phyloP scores from a whole-genome alignment of 2,888 invertebrate genomes.

The Malthinus seriepunctatus region DNA sequence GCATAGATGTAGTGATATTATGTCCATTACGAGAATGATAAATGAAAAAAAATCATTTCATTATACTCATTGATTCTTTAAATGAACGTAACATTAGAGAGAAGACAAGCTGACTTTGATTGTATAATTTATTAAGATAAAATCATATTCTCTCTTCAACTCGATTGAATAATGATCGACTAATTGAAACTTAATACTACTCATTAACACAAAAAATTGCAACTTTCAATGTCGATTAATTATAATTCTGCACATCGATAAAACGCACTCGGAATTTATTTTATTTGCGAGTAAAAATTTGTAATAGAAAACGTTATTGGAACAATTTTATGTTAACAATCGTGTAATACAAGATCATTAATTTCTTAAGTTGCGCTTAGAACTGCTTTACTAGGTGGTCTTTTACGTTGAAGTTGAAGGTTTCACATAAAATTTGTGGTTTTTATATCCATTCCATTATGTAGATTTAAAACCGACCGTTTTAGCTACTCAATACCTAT shows the following conservation, averaged over 20 bases:
- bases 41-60: slow-evolving; percentile 35
- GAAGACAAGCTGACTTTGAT: neutral
- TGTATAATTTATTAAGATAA: slow-evolving; percentile 5
- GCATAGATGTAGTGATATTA: slow-evolving; percentile 43
- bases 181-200: neutral
- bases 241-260: too few relatives aligned
- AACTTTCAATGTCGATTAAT: neutral
- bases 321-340: too few relatives aligned
- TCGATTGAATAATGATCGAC: neutral
- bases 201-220: neutral
- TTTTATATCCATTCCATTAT: slow-evolving; percentile 34
- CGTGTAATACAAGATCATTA: too few relatives aligned
- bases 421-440: slow-evolving; percentile 33
- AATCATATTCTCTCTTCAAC: slow-evolving; percentile 1
- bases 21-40: slow-evolving; percentile 41
- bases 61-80: slow-evolving; percentile 5
- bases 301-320: too few relatives aligned
- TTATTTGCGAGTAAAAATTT: too few relatives aligned
- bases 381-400: slow-evolving; percentile 31
- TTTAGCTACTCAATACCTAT: slow-evolving; percentile 34
- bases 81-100: neutral
- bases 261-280: too few relatives aligned
- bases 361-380: neutral
- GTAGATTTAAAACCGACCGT: slow-evolving; percentile 31
- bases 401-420: slow-evolving; percentile 24